Evolutionary conservation across 1,140 invertebrate species (phyloP), one percentile per base, ranked within the genome.

Genomic region (Nautilus pompilius): DNA sequence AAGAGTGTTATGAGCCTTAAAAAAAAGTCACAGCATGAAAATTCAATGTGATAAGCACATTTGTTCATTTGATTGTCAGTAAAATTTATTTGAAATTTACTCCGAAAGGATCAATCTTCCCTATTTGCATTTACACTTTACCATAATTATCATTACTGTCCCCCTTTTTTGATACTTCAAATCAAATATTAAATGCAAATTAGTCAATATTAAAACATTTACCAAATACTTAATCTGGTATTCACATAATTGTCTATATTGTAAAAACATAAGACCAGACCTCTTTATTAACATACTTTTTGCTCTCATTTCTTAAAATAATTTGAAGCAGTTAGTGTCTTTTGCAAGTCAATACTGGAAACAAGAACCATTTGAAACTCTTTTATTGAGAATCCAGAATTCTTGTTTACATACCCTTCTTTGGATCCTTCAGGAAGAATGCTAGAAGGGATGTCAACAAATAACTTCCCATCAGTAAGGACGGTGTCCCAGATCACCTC

Each of bases 361-460:
- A n/a, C n/a, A n/a, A n/a, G n/a, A n/a, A n/a, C n/a, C n/a, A n/a
- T n/a, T n/a, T n/a, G n/a, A n/a, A n/a, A n/a, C n/a, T n/a, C n/a
- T n/a, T n/a, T n/a, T n/a, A n/a, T n/a, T n/a, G n/a, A n/a, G n/a
- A n/a, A n/a, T n/a, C n/a, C n/a, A n/a, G n/a, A 20, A n/a, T n/a
- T n/a, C n/a, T n/a, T n/a, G n/a, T n/a, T n/a, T n/a, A 22, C 60
- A 54, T 61, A 80, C 80, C 80, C 80, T 67, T 97, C 91, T 82
- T 95, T 94, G 57, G 93, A 96, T 67, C 93, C 93, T 73, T 92
- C 90, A 4, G 91, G 90, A 60, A 93, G 86, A 58, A 95, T 87
- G 66, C 90, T 88, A 56, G 88, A 87, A 22, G 94, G 93, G 66
- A 96, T 87, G 51, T 93, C 91, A 68, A 96, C 90, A 81, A 93